Evolutionary conservation across 2,888 invertebrate genomes (phyloP).

Genomic region (Blastobasis adustella): DNA sequence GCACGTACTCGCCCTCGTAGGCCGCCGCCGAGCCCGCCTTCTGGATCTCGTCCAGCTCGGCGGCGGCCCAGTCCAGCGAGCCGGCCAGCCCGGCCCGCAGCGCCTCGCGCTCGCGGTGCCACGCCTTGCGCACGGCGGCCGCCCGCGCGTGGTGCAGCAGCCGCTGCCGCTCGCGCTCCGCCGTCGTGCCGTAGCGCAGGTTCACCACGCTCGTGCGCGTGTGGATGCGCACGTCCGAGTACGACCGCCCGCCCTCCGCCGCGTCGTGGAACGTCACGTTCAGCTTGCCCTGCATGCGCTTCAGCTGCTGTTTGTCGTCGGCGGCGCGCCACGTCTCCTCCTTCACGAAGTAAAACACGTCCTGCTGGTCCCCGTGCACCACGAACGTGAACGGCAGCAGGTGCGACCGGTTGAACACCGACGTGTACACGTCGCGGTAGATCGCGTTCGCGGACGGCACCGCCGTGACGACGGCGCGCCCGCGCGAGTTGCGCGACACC

Average conservation of each 20-base stretch:
- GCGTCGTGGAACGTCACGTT: constrained; percentile 94
- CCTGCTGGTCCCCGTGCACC: constrained; percentile 91
- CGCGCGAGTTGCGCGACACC: constrained; percentile 85
- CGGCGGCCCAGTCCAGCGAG: constrained; percentile 88
- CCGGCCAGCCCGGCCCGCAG: constrained; percentile 85
- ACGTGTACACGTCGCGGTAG: constrained; percentile 93
- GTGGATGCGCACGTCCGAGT: constrained; percentile 92
- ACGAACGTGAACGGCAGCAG: constrained; percentile 91
- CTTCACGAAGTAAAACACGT: constrained; percentile 95
- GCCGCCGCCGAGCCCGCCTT: constrained; percentile 88
- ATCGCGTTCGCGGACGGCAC: constrained; percentile 93
- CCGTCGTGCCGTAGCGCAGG: constrained; percentile 94
- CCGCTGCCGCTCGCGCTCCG: constrained; percentile 91
- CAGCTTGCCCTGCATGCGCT: constrained; percentile 91
- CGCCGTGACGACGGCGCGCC: constrained; percentile 87
- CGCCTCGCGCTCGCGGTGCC: constrained; percentile 93
- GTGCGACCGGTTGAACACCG: constrained; percentile 92
- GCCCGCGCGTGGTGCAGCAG: constrained; percentile 92
- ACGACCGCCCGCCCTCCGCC: constrained; percentile 83
- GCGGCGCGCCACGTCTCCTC: constrained; percentile 92
- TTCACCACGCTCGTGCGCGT: constrained; percentile 93
- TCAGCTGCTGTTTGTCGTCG: constrained; percentile 91
- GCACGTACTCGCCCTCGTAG: constrained; percentile 94
- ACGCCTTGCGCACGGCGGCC: constrained; percentile 91
- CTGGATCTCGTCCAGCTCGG: constrained; percentile 91